Evolutionary conservation across 1,140 invertebrate genomes (phyloP), one percentile per base, ranked within the genome.

Genomic region (Forficula auricularia): DNA sequence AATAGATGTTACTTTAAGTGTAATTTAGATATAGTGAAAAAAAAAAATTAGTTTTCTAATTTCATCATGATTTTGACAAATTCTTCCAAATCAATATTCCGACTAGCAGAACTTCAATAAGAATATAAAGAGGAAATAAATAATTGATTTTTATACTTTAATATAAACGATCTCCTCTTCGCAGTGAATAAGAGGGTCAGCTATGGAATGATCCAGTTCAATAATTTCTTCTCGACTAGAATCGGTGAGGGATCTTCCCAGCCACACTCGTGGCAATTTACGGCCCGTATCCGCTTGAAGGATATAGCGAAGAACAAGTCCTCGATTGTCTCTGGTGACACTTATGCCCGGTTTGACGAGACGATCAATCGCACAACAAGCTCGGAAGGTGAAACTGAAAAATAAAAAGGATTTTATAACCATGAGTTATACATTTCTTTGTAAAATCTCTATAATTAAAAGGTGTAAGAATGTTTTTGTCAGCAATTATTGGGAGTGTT

Each of bases 221-320:
- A 66, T 56, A 12, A 48, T 52, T 35, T 55, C 54, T 43, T 62
- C 53, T 9, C 67, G 55, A 37, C 58, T 55, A 38, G 42, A 32
- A 3, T 47, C 42, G 60, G 72, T 2, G 62, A 48, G 46, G 62
- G 57, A 32, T 63, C 62, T 37, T 54, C 68, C 69, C 52, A 91
- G 85, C 62, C 75, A 82, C 1, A 89, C 77, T 45, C 88, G 69
- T 1, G 83, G 82, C 55, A 82, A 82, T 54, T 84, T 86, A 50
- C 77, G 78, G n/a, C 69, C 68, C 7, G 79, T 82, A 63, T 89
- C 85, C 0, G 82, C 83, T 63, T 86, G 82, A n/a, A 89, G 77
- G 7, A 70, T 70, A 58, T 82, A 85, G 48, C 75, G 71, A 1
- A 88, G 55, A 44, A 60, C 68, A 12, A 82, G 63, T 27, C 60